Conservation (phyloP, 2,113 vertebrate genomes). For the Orthonyx spaldingii region DNA sequence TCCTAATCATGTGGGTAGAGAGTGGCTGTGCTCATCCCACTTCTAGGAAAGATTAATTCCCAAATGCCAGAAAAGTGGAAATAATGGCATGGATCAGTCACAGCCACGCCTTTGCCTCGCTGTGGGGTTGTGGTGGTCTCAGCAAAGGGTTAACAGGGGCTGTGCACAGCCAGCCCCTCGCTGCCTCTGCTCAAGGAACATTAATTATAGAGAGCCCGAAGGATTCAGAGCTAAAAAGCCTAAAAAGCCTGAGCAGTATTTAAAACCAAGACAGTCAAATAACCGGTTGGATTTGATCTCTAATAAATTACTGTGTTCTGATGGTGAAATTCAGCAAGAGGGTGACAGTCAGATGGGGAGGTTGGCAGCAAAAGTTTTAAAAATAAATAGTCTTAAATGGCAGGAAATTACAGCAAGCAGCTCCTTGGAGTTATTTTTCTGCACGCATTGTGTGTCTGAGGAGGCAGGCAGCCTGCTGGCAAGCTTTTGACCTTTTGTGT, state of each 20-base stretch:
- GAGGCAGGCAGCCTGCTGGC: constrained; percentile 37
- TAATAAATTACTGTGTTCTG: constrained; percentile 62
- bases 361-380: constrained; percentile 52
- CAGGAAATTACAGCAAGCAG: constrained; percentile 45
- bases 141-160: constrained; percentile 44
- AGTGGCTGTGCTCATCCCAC: neutral
- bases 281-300: constrained; percentile 42
- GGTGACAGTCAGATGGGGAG: constrained; percentile 40
- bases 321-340: constrained; percentile 35
- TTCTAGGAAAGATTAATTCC: neutral
- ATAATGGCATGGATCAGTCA: neutral
- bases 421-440: constrained; percentile 24
- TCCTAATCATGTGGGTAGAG: neutral
- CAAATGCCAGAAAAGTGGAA: neutral
- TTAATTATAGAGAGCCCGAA: constrained; percentile 59
- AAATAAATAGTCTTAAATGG: constrained; percentile 65
- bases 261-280: constrained; percentile 65
- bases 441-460: neutral
- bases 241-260: constrained; percentile 34
- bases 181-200: constrained; percentile 22
- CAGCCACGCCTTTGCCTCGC: accelerated
- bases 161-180: neutral
- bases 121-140: neutral
- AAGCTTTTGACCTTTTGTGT: constrained; percentile 36
- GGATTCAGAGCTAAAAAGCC: constrained; percentile 9